Conservation (phyloP, 2,113 vertebrate genomes). For the Fregata magnificens region DNA sequence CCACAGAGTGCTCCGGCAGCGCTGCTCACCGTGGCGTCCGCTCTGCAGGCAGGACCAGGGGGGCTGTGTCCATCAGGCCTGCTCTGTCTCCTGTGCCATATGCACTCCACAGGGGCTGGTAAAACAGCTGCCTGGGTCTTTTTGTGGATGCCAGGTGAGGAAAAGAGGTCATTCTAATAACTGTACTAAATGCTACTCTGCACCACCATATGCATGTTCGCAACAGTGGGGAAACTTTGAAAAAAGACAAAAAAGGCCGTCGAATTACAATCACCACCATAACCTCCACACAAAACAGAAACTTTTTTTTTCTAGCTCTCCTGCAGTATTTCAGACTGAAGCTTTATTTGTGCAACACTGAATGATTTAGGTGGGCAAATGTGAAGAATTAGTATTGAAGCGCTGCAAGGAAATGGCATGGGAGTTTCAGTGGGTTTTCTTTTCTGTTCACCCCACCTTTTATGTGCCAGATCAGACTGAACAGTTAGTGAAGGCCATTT, state of each 20-base stretch:
- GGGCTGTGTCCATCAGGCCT: neutral
- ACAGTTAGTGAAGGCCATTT: neutral
- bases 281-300: neutral
- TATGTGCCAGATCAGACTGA: neutral
- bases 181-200: neutral
- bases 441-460: neutral
- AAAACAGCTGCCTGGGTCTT: neutral
- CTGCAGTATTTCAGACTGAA: neutral
- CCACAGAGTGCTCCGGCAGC: fast-evolving
- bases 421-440: neutral
- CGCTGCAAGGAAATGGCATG: neutral
- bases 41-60: neutral
- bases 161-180: neutral
- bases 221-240: neutral
- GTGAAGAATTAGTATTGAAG: neutral
- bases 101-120: fast-evolving
- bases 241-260: neutral
- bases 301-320: neutral
- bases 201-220: neutral
- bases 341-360: neutral
- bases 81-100: neutral
- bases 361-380: neutral
- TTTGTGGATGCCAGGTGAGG: neutral
- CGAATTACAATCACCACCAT: neutral
- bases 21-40: fast-evolving